Percentiles rank a stretch among this genome's conserved stretches.
These are phyloP conservation scores for Paguma larvata DNA, from an alignment of 2,797 vertebrate genomes.

Conservation along the genomic window DNA sequence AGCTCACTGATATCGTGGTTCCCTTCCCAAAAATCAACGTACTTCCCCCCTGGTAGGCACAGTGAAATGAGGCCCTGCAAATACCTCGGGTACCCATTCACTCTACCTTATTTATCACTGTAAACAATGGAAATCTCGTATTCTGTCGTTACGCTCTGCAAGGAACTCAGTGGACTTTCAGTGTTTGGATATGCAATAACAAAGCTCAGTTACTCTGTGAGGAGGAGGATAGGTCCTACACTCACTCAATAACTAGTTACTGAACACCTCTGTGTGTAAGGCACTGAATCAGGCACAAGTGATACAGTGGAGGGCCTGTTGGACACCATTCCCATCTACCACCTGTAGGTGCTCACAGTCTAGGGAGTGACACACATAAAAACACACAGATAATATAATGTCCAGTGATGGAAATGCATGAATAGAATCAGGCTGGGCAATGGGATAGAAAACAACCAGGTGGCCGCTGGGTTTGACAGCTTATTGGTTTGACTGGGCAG, in stretches of 20 bases:
- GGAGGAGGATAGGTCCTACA: background rate
- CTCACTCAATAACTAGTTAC: background rate
- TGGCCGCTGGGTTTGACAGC: background rate
- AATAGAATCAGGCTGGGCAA: constrained; percentile 7
- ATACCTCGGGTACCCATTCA: background rate
- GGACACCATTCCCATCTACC: background rate
- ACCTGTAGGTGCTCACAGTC: background rate
- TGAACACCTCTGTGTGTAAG: background rate
- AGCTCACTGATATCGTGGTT: constrained; percentile 66
- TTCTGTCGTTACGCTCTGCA: background rate
- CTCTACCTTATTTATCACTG: background rate
- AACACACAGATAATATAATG: background rate
- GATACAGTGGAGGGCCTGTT: background rate
- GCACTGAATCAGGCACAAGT: too few relatives aligned
- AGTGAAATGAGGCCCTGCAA: constrained; percentile 73
- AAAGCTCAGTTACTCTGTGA: constrained; percentile 4
- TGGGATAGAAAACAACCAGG: background rate
- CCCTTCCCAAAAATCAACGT: constrained; percentile 69
- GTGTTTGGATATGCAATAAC: background rate
- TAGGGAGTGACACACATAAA: background rate
- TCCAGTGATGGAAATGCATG: background rate
- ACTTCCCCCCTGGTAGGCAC: constrained; percentile 55
- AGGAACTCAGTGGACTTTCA: background rate
- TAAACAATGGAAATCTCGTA: background rate
- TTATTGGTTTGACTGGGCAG: background rate